Conservation (phyloP, 2,113 vertebrate genomes). For the Saguinus imperator region DNA sequence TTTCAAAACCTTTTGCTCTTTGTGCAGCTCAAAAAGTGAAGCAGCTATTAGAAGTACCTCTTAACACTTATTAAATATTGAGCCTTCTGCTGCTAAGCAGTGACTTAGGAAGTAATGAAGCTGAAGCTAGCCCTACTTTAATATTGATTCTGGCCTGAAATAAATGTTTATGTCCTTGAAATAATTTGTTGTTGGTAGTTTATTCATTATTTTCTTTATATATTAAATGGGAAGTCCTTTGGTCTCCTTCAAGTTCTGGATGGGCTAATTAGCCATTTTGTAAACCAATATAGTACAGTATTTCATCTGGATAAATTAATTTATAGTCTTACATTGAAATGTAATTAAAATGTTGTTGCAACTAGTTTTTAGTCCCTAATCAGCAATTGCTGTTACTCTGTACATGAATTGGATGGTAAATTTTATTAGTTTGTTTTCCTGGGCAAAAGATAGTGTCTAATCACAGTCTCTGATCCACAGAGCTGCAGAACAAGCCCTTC, state of each 20-base stretch:
- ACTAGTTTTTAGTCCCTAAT: slow-evolving; percentile 44
- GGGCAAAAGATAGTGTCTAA: slow-evolving; percentile 12
- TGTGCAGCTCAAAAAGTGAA: slow-evolving; percentile 44
- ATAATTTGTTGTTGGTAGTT: slow-evolving; percentile 60
- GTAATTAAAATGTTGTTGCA: slow-evolving; percentile 67
- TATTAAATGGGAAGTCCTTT: slow-evolving; percentile 61
- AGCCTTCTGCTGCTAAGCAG: slow-evolving; percentile 27
- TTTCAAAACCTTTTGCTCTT: slow-evolving; percentile 54
- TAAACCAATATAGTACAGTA: slow-evolving; percentile 47
- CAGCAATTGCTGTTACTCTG: slow-evolving; percentile 57
- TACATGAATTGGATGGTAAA: slow-evolving; percentile 49
- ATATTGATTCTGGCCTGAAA: slow-evolving; percentile 63
- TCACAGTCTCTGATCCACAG: slow-evolving; percentile 44
- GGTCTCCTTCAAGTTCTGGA: slow-evolving; percentile 52
- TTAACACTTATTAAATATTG: slow-evolving; percentile 17
- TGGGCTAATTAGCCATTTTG: slow-evolving; percentile 63
- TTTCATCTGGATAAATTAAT: slow-evolving; percentile 71
- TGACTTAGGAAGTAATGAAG: slow-evolving; percentile 29
- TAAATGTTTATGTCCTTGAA: slow-evolving; percentile 67
- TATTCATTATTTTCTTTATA: slow-evolving; percentile 68
- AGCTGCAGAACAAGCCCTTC: not conserved
- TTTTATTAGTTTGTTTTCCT: slow-evolving; percentile 69
- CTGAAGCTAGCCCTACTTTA: slow-evolving; percentile 46
- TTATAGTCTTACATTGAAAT: slow-evolving; percentile 65
- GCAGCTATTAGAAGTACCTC: slow-evolving; percentile 17